These are phyloP conservation scores for Vanessa atalanta DNA, from an alignment of 1,140 invertebrate species.

Conservation along the genomic window DNA sequence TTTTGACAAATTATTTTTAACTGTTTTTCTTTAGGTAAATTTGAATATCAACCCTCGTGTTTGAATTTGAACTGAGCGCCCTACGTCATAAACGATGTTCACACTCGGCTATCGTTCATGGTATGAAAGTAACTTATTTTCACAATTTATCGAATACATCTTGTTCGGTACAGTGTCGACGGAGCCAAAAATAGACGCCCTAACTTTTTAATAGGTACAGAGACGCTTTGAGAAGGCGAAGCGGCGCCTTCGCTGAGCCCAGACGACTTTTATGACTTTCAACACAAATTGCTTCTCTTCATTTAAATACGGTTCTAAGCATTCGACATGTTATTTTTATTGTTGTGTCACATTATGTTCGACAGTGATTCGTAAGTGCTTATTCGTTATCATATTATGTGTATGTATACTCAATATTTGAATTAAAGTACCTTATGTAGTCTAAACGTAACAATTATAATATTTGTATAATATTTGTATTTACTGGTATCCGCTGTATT, in stretches of 20 bases:
- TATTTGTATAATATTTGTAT: too few relatives aligned
- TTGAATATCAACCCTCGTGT: constrained; percentile 4
- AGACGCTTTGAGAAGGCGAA: constrained; percentile 49
- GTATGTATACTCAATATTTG: too few relatives aligned
- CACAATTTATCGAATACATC: constrained; percentile 66
- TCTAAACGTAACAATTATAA: too few relatives aligned
- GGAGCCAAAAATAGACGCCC: constrained; percentile 70
- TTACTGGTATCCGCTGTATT: too few relatives aligned
- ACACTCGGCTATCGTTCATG: constrained; percentile 13
- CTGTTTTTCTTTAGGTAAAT: not conserved
- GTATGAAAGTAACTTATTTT: constrained; percentile 37
- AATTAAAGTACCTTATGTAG: too few relatives aligned
- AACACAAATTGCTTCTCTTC: constrained; percentile 41
- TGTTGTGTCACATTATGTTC: constrained; percentile 21
- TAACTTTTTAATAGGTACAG: constrained; percentile 69
- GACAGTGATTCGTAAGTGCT: not conserved
- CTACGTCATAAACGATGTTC: constrained; percentile 17
- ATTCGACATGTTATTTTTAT: constrained; percentile 39
- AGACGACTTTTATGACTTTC: constrained; percentile 73
- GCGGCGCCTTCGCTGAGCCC: constrained; percentile 56
- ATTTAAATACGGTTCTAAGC: constrained; percentile 41
- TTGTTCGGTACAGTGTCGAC: constrained; percentile 51
- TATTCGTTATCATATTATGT: not conserved
- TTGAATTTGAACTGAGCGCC: constrained; percentile 11
- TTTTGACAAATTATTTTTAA: not conserved